Conservation (phyloP, 2,888 invertebrate species). For the Keiferia lycopersicella region DNA sequence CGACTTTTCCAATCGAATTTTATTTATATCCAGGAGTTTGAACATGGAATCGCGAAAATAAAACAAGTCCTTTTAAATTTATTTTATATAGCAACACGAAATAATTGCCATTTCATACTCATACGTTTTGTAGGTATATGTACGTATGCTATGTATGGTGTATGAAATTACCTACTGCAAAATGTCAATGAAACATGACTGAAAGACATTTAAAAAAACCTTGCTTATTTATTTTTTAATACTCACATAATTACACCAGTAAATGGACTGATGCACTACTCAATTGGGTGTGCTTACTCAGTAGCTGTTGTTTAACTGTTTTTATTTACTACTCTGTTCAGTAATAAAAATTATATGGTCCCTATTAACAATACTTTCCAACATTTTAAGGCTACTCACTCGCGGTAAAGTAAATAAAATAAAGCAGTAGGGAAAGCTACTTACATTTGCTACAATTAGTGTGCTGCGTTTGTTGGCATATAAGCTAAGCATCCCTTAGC, state of each 20-base stretch:
- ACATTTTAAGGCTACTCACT: background rate
- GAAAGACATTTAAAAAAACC: too few species aligned
- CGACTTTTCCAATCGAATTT: conserved; percentile 21
- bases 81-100: too few species aligned
- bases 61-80: conserved; percentile 12
- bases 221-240: background rate
- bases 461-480: too few species aligned
- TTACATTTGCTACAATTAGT: too few species aligned
- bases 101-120: too few species aligned
- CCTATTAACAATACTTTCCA: background rate
- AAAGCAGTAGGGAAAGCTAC: too few species aligned
- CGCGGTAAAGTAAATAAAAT: background rate
- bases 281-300: background rate
- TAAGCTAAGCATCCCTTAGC: too few species aligned
- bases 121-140: too few species aligned
- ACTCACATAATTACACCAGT: background rate
- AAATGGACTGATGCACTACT: background rate
- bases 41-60: conserved; percentile 18
- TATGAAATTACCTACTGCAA: too few species aligned
- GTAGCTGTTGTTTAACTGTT: too few species aligned
- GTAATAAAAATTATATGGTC: background rate
- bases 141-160: too few species aligned
- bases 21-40: conserved; percentile 26
- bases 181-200: too few species aligned
- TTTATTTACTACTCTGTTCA: background rate